Evolutionary conservation across 2,113 vertebrate species (phyloP), one percentile per base, ranked within the genome.

Genomic region (Pangasianodon gigas): DNA sequence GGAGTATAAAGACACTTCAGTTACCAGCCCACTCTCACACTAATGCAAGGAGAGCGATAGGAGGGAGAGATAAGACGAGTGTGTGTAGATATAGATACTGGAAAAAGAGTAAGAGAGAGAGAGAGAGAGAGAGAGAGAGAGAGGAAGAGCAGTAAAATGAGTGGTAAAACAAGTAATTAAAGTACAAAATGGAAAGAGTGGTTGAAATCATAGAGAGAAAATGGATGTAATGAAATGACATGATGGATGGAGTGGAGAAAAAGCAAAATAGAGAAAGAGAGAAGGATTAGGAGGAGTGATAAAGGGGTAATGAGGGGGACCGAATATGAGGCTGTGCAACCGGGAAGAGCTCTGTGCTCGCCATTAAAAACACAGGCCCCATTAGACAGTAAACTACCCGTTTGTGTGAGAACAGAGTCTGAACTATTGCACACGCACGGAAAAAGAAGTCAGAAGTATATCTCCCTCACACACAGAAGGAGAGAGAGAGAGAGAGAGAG

Each of bases 281-380:
- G 80, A 75, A 74, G 83, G 84, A 91, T 91, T 88, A 86, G 74
- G 87, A 88, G 90, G 89, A 88, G 90, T 92, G 91, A 92, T 91
- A 91, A 92, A 89, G 89, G 89, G 91, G 92, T 91, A 92, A 92
- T 91, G 92, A 91, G 91, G 92, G 89, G 92, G 87, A 92, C 90
- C 85, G 56, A 90, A 92, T 87, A 90, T 87, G 79, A 91, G 88
- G 85, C 87, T 87, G 84, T 86, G 87, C 89, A 90, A 90, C 88
- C 87, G 85, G 87, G 87, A 90, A 77, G 90, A 87, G 90, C 89
- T 90, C 77, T 87, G 69, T 92, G 90, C 90, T 92, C 54, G 41
- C 75, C 92, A 92, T 92, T 92, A 92, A 92, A 92, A 91, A 91
- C 92, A 91, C 87, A 92, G 90, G 90, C 89, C 86, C 92, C 92